Percentiles rank a stretch among this genome's conserved stretches.
These are phyloP conservation scores for Nephrotoma guestfalica DNA, from an alignment of 2,888 invertebrate genomes.

Conservation along the genomic window DNA sequence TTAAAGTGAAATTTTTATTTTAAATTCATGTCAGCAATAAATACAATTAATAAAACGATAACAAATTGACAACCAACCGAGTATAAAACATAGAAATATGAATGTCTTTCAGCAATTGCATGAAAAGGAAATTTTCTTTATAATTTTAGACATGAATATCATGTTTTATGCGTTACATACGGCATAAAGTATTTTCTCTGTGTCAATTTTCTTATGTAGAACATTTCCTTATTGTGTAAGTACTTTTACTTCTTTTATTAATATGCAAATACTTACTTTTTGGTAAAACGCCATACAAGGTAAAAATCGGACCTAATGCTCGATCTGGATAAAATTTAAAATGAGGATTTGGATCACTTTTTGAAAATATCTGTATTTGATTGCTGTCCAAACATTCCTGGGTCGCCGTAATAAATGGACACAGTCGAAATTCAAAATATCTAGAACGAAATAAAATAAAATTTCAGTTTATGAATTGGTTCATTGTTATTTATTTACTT, in stretches of 20 bases:
- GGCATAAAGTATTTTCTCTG: background rate
- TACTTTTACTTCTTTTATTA: background rate
- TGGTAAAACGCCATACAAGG: conserved; percentile 51
- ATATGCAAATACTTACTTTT: conserved; percentile 21
- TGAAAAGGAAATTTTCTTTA: background rate
- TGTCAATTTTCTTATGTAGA: background rate
- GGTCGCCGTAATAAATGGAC: conserved; percentile 54
- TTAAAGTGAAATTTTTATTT: background rate
- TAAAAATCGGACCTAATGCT: conserved; percentile 65
- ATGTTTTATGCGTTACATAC: background rate
- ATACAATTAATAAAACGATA: background rate
- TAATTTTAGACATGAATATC: background rate
- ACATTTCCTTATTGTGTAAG: background rate
- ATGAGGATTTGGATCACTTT: conserved; percentile 33
- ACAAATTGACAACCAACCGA: background rate
- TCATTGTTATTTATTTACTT: background rate
- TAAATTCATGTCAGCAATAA: background rate
- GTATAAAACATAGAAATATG: background rate
- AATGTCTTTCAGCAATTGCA: background rate
- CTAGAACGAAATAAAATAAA: conserved; percentile 15
- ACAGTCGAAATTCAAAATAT: conserved; percentile 71
- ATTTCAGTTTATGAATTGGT: background rate
- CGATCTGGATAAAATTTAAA: conserved; percentile 50
- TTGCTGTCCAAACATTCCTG: conserved; percentile 67
- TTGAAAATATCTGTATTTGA: conserved; percentile 39